Conservation (phyloP, 1,140 invertebrate species). For the Hirudo medicinalis region DNA sequence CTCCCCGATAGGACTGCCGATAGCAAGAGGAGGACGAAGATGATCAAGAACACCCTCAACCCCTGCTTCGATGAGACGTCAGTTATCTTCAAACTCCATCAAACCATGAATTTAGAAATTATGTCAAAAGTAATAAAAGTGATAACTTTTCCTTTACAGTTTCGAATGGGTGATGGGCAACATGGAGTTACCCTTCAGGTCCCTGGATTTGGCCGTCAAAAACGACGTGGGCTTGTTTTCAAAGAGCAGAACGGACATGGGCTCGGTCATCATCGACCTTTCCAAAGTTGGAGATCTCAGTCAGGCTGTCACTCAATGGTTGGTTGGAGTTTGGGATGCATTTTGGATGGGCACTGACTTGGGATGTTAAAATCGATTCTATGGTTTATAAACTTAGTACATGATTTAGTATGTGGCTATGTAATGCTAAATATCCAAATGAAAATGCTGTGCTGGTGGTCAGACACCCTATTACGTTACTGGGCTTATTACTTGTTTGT, state of each 20-base stretch:
- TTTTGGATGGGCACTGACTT: too few species aligned
- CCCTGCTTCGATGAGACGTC: conserved; percentile 76
- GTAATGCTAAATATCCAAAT: too few species aligned
- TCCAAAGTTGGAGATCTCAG: conserved; percentile 28
- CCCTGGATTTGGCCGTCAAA: conserved; percentile 34
- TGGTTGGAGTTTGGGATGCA: neutral
- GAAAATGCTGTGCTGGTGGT: too few species aligned
- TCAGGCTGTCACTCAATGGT: conserved; percentile 36
- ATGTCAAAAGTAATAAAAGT: too few species aligned
- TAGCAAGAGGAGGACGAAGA: conserved; percentile 69
- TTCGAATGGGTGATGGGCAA: conserved; percentile 35
- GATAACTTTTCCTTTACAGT: conserved; percentile 23
- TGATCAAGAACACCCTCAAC: conserved; percentile 66
- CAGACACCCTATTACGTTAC: too few species aligned
- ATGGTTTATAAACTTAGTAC: too few species aligned
- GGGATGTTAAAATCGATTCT: too few species aligned
- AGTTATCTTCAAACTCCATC: conserved; percentile 14
- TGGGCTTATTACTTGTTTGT: too few species aligned
- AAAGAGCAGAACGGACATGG: conserved; percentile 32
- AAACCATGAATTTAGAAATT: too few species aligned
- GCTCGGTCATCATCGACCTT: conserved; percentile 30
- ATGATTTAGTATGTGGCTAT: too few species aligned
- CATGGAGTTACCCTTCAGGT: conserved; percentile 27
- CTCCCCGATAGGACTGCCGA: conserved; percentile 60
- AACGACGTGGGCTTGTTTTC: conserved; percentile 35